Percentiles rank a stretch among this genome's conserved stretches.
phyloP scores from a whole-genome alignment of 2,888 invertebrate genomes.

The Harmothoe impar region DNA sequence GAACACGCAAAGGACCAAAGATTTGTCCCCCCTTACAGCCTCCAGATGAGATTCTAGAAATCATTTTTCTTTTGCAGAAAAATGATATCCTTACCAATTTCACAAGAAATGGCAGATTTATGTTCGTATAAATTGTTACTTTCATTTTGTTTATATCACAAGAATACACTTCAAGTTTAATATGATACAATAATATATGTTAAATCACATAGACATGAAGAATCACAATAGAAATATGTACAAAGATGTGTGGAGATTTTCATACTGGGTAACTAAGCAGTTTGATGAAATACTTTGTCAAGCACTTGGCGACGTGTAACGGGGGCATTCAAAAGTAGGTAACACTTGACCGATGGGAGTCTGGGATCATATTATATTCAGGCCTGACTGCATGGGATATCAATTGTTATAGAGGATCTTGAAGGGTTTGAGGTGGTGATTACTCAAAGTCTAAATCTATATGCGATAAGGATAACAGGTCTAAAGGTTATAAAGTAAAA shows the following conservation, averaged over 20 bases:
- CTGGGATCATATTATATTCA: no score
- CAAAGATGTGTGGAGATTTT: background rate
- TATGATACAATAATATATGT: background rate
- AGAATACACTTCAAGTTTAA: slow-evolving; percentile 44
- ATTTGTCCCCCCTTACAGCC: background rate
- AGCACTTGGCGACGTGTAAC: background rate
- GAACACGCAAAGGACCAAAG: background rate
- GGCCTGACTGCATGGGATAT: background rate
- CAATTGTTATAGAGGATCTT: background rate
- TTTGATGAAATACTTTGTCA: background rate
- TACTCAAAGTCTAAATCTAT: background rate
- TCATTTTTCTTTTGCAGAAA: background rate
- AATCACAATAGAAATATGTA: background rate
- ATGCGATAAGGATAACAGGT: no score
- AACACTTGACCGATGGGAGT: background rate
- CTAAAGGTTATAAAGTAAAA: no score
- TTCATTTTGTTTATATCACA: slow-evolving; percentile 27
- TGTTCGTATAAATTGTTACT: background rate
- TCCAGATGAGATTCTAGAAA: background rate
- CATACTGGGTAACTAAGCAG: background rate
- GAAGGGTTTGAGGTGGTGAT: background rate
- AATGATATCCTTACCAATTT: background rate
- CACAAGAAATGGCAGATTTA: background rate
- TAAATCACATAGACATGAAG: background rate
- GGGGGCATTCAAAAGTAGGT: background rate